phyloP scores from a whole-genome alignment of 1,140 invertebrate genomes.

The Camponotus floridanus region DNA sequence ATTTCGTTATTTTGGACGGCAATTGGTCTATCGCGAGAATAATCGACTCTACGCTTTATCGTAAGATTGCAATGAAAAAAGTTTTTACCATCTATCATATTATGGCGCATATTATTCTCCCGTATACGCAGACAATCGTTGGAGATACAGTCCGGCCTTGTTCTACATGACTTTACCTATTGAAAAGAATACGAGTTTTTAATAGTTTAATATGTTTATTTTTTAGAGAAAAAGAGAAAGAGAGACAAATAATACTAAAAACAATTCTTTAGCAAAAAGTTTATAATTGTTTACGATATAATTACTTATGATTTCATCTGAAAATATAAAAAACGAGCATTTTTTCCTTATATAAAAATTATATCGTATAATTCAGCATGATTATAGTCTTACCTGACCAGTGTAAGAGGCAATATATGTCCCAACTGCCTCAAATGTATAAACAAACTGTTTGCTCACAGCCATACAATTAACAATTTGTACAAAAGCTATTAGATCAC shows the following conservation, averaged over 20 bases:
- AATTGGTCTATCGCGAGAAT: neutral
- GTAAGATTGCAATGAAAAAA: constrained; percentile 43
- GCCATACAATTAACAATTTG: constrained; percentile 72
- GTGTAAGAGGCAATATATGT: neutral
- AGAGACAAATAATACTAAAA: neutral
- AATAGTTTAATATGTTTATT: constrained; percentile 17
- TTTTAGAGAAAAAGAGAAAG: neutral
- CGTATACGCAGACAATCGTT: neutral
- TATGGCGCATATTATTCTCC: neutral
- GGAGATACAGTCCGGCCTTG: neutral
- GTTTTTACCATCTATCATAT: neutral
- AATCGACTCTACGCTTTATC: constrained; percentile 25
- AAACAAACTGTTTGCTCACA: constrained; percentile 72
- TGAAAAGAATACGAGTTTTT: constrained; percentile 11
- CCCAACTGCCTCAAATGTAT: constrained; percentile 68
- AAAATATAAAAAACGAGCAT: neutral
- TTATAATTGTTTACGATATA: neutral
- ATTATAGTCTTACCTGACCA: constrained; percentile 21
- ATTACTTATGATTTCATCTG: neutral
- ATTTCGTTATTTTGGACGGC: neutral
- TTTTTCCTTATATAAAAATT: neutral
- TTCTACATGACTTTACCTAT: constrained; percentile 43
- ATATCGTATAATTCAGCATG: neutral
- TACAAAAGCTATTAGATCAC: constrained; percentile 69
- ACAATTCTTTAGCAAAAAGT: neutral